Evolutionary conservation across 2,888 invertebrate genomes (phyloP), one percentile per base, ranked within the genome.

Genomic region (Epinotia brunnichana): DNA sequence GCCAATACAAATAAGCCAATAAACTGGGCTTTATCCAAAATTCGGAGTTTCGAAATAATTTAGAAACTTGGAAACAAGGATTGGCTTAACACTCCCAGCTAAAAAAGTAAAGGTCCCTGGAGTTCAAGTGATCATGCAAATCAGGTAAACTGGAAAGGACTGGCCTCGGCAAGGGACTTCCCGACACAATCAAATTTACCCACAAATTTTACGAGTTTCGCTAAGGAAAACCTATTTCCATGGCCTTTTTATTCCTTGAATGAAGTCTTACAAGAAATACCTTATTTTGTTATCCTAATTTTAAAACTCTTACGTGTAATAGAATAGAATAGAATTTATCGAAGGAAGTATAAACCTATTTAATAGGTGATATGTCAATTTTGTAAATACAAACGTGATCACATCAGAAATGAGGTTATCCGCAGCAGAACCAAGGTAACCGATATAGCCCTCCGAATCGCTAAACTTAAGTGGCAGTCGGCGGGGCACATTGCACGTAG

Each of bases 101-200:
- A 39, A 56, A 57, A 67, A 62, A 51, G n/a, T 21, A n/a, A 53
- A 51, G 39, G 48, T 51, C 72, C 60, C 53, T 41, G 39, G 29
- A 67, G 64, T 73, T 62, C 70, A 35, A 48, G 74, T 71, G 74
- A 76, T 75, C 74, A 77, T 72, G 74, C 64, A 75, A 76, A 76
- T 76, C 61, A 64, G 56, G 64, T 51, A 39, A 70, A 68, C 61
- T 72, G 61, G 67, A 62, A 48, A 48, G 54, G 39, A 67, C 66
- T 69, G 66, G 66, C 69, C 29, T 70, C 67, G 70, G 74, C 69
- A 44, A 72, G 69, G 70, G 74, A 75, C 44, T 73, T 74, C 75
- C 76, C 77, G 66, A 77, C 78, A 81, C 78, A 81, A 85, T 83
- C 74, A 79, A 79, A 80, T 81, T 80, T 74, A 67, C 66, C 44